Percentiles rank a stretch among this genome's conserved stretches.
phyloP scores from a whole-genome alignment of 2,113 vertebrate species.

The Salvator merianae region DNA sequence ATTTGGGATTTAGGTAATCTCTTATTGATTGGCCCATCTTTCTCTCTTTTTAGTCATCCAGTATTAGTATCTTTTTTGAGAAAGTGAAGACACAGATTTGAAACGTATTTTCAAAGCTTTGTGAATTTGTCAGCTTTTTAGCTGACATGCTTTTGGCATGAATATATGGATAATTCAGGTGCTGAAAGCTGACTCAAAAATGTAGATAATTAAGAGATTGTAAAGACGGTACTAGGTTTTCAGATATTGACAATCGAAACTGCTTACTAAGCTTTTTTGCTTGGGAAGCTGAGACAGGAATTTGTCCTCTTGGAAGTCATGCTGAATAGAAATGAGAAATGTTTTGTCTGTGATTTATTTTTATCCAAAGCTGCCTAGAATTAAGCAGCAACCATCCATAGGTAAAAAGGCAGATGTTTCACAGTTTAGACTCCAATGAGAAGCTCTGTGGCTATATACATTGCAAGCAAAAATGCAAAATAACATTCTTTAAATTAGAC shows the following conservation, averaged over 20 bases:
- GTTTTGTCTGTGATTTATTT: not conserved
- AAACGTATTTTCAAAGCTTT: not conserved
- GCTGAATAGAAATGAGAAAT: not conserved
- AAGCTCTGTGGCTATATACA: not conserved
- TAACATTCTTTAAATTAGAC: not conserved
- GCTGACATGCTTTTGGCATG: not conserved
- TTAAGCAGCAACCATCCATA: not conserved
- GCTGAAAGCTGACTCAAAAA: not conserved
- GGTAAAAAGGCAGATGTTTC: not conserved
- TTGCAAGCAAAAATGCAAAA: not conserved
- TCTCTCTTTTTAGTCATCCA: too few species aligned
- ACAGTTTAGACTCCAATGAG: not conserved
- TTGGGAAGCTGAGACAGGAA: not conserved
- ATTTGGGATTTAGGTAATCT: too few species aligned
- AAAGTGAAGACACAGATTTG: not conserved
- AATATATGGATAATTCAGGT: not conserved
- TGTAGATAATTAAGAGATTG: slow-evolving; percentile 1
- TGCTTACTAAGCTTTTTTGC: not conserved
- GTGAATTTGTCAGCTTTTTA: not conserved
- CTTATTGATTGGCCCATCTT: too few species aligned
- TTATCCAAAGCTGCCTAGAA: not conserved
- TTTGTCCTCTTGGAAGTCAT: not conserved
- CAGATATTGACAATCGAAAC: slow-evolving; percentile 7
- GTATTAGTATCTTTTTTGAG: too few species aligned
- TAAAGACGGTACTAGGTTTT: slow-evolving; percentile 18